Conservation (phyloP, 2,888 invertebrate species). For the Ischnura elegans region DNA sequence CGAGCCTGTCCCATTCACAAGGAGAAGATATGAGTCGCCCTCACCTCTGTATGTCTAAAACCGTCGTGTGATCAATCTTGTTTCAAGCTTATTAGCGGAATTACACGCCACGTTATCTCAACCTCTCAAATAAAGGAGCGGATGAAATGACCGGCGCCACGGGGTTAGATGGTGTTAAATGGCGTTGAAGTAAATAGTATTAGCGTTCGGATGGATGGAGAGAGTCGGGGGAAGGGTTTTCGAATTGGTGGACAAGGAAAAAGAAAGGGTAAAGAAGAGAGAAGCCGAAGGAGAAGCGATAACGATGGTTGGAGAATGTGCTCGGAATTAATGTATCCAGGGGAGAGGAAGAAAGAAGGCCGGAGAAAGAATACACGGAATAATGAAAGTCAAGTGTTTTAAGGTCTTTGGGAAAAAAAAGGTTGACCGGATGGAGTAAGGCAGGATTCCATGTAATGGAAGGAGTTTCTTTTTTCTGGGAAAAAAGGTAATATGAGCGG, state of each 20-base stretch:
- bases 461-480: background rate
- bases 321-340: background rate
- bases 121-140: background rate
- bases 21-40: background rate
- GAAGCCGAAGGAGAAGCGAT: no score
- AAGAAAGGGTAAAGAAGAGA: background rate
- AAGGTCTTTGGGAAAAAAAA: background rate
- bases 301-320: background rate
- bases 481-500: background rate
- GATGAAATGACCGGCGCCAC: background rate
- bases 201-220: background rate
- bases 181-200: slow-evolving; percentile 50
- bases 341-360: background rate
- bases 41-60: background rate
- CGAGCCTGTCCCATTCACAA: background rate
- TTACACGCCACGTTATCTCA: background rate
- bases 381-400: slow-evolving; percentile 6
- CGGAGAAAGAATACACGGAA: background rate
- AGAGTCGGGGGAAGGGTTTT: background rate
- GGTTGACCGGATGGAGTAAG: background rate
- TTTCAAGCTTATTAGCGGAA: slow-evolving; percentile 42
- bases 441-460: background rate
- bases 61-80: slow-evolving; percentile 5
- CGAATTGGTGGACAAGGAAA: background rate
- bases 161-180: background rate